Conservation (phyloP, 2,797 vertebrate species). For the Sibirionetta formosa region DNA sequence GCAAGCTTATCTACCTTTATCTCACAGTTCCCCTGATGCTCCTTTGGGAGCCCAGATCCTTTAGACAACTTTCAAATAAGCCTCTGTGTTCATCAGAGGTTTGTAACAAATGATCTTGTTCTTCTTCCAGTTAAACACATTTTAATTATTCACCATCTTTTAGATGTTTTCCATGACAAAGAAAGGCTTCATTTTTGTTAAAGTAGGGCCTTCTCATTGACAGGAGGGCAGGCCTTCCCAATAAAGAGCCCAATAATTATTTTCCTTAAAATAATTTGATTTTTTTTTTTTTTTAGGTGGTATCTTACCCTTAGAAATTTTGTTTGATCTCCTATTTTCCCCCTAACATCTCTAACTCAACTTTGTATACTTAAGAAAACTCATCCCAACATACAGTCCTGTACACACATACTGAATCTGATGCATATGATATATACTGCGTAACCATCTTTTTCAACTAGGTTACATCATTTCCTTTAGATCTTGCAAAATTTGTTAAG, state of each 20-base stretch:
- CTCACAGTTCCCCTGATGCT: neutral
- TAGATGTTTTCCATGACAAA: neutral
- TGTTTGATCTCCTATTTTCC: neutral
- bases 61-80: neutral
- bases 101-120: neutral
- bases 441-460: neutral
- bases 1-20: neutral
- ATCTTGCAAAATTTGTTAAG: neutral
- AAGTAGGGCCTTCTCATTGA: neutral
- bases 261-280: neutral
- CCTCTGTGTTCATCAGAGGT: neutral
- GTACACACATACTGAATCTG: neutral
- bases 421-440: neutral
- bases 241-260: neutral
- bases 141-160: neutral
- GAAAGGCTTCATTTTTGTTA: neutral
- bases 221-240: neutral
- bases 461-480: neutral
- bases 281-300: neutral
- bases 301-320: neutral
- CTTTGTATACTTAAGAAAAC: neutral
- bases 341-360: neutral
- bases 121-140: neutral
- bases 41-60: neutral
- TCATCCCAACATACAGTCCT: neutral